Percentiles rank a stretch among this genome's conserved stretches.
These are phyloP conservation scores for Argynnis bischoffii DNA, from an alignment of 2,888 invertebrate species.

Conservation along the genomic window DNA sequence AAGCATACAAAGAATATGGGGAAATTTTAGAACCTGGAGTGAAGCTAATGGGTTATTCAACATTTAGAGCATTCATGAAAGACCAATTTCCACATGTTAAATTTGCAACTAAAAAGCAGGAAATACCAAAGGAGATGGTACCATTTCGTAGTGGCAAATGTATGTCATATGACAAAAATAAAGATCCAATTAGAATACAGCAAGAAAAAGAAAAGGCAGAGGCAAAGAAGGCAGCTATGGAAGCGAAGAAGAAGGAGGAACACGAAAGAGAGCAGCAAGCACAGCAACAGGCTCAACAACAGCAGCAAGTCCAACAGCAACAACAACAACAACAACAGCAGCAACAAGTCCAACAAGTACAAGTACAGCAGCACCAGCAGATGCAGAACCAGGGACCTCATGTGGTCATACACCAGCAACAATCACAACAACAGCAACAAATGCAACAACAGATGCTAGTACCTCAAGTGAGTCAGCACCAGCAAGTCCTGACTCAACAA, in stretches of 20 bases:
- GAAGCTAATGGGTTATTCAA: conserved; percentile 90
- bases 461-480: conserved; percentile 78
- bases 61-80: conserved; percentile 90
- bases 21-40: conserved; percentile 86
- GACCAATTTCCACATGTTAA: conserved; percentile 91
- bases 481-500: conserved; percentile 73
- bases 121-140: conserved; percentile 73
- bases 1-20: conserved; percentile 88
- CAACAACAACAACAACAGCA: conserved; percentile 62
- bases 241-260: conserved; percentile 78
- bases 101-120: conserved; percentile 84
- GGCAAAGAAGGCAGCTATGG: conserved; percentile 77
- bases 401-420: conserved; percentile 74
- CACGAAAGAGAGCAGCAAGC: conserved; percentile 71
- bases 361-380: conserved; percentile 73
- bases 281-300: conserved; percentile 64
- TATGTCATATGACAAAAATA: conserved; percentile 79
- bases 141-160: conserved; percentile 81
- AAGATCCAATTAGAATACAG: conserved; percentile 75
- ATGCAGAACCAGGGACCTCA: conserved; percentile 67
- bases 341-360: conserved; percentile 70
- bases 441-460: conserved; percentile 79
- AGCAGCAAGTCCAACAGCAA: conserved; percentile 61
- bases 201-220: conserved; percentile 78
- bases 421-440: conserved; percentile 57